Evolutionary conservation across 2,797 vertebrate species (phyloP).

Genomic region (Bradypodion pumilum): DNA sequence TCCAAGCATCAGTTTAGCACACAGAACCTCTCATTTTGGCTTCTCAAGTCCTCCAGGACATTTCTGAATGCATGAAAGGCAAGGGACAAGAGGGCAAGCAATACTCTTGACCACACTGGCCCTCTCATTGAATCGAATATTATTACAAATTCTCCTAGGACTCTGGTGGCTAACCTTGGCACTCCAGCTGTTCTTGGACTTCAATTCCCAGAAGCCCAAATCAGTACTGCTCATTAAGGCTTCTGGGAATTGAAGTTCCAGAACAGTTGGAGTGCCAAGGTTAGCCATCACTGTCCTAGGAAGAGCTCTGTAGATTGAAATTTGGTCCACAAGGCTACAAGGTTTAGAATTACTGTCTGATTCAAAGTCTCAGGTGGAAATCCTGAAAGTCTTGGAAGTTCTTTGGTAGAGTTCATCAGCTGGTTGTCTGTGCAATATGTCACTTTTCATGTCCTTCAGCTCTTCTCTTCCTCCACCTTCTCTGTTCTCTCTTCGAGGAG

Average conservation of each 20-base stretch:
- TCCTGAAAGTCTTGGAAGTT: background rate
- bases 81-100: background rate
- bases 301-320: too few relatives aligned
- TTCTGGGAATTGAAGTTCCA: too few relatives aligned
- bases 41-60: background rate
- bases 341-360: background rate
- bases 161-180: too few relatives aligned
- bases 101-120: background rate
- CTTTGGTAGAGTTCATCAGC: background rate
- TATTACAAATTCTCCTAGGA: background rate
- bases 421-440: background rate
- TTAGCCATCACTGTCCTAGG: too few relatives aligned
- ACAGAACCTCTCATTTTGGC: background rate
- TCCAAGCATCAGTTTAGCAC: background rate
- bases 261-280: too few relatives aligned
- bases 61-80: background rate
- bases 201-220: too few relatives aligned
- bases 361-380: background rate
- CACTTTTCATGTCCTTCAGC: slow-evolving; percentile 17
- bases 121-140: background rate
- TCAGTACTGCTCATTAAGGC: too few relatives aligned
- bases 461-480: background rate
- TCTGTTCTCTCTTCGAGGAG: slow-evolving; percentile 44
- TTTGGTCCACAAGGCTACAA: background rate
- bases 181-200: too few relatives aligned